phyloP scores from a whole-genome alignment of 2,888 invertebrate genomes.

The Eulithis prunata region DNA sequence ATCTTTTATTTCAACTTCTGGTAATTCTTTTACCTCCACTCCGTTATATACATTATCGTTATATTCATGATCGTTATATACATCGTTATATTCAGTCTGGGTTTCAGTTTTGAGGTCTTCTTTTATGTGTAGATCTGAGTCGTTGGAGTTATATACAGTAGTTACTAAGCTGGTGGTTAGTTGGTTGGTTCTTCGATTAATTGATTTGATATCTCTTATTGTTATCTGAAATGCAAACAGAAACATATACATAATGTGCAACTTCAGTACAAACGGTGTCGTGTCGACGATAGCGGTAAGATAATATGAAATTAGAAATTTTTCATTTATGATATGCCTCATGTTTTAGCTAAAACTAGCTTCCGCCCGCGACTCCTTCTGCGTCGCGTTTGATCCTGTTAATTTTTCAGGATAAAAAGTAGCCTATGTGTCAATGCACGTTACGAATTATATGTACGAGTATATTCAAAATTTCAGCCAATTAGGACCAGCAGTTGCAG shows the following conservation, averaged over 20 bases:
- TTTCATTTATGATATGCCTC: no score
- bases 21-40: constrained; percentile 7
- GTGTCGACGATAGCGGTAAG: no score
- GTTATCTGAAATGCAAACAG: constrained; percentile 56
- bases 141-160: constrained; percentile 52
- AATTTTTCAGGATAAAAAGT: no score
- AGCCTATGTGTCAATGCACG: no score
- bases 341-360: no score
- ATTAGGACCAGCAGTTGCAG: no score
- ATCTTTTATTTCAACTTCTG: constrained; percentile 40
- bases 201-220: constrained; percentile 52
- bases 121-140: constrained; percentile 50
- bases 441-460: no score
- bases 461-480: no score
- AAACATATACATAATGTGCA: neutral
- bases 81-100: constrained; percentile 11
- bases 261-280: no score
- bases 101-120: constrained; percentile 47
- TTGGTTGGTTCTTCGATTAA: constrained; percentile 52
- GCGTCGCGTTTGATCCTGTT: no score
- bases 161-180: constrained; percentile 52
- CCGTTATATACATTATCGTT: constrained; percentile 4
- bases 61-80: constrained; percentile 6
- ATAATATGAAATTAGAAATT: no score
- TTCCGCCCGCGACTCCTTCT: no score